phyloP scores from a whole-genome alignment of 2,888 invertebrate species.

The Amorpha juglandis region DNA sequence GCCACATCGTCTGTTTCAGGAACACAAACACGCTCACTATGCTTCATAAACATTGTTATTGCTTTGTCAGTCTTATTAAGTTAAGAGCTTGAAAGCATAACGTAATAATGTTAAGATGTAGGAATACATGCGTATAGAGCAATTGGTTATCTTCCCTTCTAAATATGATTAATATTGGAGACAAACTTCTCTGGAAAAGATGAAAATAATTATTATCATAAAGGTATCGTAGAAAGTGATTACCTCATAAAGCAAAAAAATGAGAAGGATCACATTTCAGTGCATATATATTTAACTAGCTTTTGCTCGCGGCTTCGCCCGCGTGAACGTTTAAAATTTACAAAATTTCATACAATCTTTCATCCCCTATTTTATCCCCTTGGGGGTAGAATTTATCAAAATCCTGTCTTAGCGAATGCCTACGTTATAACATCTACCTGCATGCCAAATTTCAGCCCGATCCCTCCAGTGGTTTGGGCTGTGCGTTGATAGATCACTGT shows the following conservation, averaged over 20 bases:
- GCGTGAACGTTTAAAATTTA: too few species aligned
- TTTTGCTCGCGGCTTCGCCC: too few species aligned
- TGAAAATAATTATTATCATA: neutral
- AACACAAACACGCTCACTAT: conserved; percentile 50
- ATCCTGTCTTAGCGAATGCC: too few species aligned
- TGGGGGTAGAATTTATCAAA: too few species aligned
- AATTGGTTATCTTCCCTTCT: neutral
- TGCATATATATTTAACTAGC: neutral
- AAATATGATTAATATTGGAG: neutral
- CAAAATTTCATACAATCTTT: too few species aligned
- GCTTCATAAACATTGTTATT: conserved; percentile 47
- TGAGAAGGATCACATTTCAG: neutral
- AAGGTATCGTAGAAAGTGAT: too few species aligned
- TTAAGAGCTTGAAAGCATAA: conserved; percentile 39
- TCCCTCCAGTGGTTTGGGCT: too few species aligned
- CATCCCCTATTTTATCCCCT: too few species aligned
- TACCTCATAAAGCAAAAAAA: too few species aligned
- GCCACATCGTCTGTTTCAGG: conserved; percentile 2
- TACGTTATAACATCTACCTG: too few species aligned
- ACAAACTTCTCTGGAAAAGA: neutral
- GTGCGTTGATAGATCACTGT: too few species aligned
- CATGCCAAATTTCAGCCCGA: too few species aligned
- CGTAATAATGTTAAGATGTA: conserved; percentile 23
- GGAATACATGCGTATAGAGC: neutral
- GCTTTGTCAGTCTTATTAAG: conserved; percentile 43